Base-by-base conservation (phyloP, 2,888 invertebrate species). In the Synanthedon vespiformis region DNA sequence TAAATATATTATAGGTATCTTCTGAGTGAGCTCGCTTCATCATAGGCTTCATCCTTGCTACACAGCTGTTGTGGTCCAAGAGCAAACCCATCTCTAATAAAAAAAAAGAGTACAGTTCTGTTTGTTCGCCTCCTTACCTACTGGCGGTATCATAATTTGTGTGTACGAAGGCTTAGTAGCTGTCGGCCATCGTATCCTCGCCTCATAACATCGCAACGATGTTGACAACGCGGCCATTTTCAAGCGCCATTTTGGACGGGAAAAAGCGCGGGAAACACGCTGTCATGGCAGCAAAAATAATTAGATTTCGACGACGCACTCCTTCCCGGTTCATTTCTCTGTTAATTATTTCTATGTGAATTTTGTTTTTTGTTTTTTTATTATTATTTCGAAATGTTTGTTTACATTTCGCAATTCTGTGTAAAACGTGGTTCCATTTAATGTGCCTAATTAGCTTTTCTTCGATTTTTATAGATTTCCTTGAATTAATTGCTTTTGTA, bases 271-370 rank as follows among this genome's bases (percentile, higher is more conserved):
- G 75, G 71, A 78, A 80, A 68, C 72, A 72, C 64, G 70, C 79
- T 82, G 83, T 80, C 84, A 80, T 77, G 76, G 78, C 80, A 73
- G 72, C 71, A 67, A 76, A 81, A 82, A 84, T 87, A 86, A 87
- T 87, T 86, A 87, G 78, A 83, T 86, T 80, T 73, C 65, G 68
- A 60, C 68, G 62, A 67, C 73, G 69, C 68, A 72, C 70, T 79
- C 76, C 74, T 76, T 77, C 77, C 70, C 74, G 72, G 74, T 77
- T 79, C 80, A 80, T 80, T 83, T 80, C 75, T 80, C 81, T 78
- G 77, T 80, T 81, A 83, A 82, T 83, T 83, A 84, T 84, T 79
- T 79, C 73, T 72, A 72, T 68, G 67, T 71, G 63, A 69, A 76
- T 72, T 74, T 74, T 44, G 49, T 40, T 13, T 61, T 12, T 5